Evolutionary conservation across 2,888 invertebrate species (phyloP).

Genomic region (Dioctria linearis): DNA sequence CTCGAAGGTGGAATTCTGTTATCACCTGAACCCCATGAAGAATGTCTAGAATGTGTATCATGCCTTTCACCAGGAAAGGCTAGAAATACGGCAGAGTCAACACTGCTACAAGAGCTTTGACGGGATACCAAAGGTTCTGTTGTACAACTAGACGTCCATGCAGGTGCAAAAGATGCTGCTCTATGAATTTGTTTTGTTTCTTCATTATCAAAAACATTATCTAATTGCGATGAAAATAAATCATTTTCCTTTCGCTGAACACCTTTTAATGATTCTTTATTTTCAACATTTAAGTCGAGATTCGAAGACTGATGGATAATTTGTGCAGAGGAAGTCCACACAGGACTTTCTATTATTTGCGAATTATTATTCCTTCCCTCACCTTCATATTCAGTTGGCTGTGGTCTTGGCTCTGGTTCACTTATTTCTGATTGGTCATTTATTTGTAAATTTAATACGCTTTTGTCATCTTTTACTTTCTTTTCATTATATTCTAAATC

Average conservation of each 20-base stretch:
- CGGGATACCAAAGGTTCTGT: slow-evolving; percentile 67
- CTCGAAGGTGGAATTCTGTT: slow-evolving; percentile 76
- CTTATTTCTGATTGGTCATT: neutral
- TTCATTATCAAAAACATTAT: slow-evolving; percentile 80
- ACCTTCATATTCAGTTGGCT: neutral
- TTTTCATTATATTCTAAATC: slow-evolving; percentile 78
- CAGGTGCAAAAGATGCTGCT: slow-evolving; percentile 66
- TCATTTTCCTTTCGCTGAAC: slow-evolving; percentile 70
- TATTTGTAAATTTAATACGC: slow-evolving; percentile 61
- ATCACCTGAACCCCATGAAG: slow-evolving; percentile 88
- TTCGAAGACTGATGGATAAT: slow-evolving; percentile 69
- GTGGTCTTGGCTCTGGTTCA: slow-evolving; percentile 58
- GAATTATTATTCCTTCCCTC: slow-evolving; percentile 43
- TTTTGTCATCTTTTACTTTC: slow-evolving; percentile 65
- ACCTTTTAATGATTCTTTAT: slow-evolving; percentile 35
- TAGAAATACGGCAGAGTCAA: slow-evolving; percentile 83
- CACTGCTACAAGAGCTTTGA: slow-evolving; percentile 83
- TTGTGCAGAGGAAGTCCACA: slow-evolving; percentile 69
- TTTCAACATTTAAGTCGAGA: slow-evolving; percentile 57
- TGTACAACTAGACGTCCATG: slow-evolving; percentile 67
- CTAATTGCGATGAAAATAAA: slow-evolving; percentile 80
- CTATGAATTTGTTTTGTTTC: slow-evolving; percentile 68
- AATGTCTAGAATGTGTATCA: slow-evolving; percentile 81
- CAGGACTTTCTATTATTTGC: slow-evolving; percentile 62
- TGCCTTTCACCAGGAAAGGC: slow-evolving; percentile 72